Evolutionary conservation across 2,797 vertebrate species (phyloP), one percentile per base, ranked within the genome.

Genomic region (Acanthurus leucopareius): DNA sequence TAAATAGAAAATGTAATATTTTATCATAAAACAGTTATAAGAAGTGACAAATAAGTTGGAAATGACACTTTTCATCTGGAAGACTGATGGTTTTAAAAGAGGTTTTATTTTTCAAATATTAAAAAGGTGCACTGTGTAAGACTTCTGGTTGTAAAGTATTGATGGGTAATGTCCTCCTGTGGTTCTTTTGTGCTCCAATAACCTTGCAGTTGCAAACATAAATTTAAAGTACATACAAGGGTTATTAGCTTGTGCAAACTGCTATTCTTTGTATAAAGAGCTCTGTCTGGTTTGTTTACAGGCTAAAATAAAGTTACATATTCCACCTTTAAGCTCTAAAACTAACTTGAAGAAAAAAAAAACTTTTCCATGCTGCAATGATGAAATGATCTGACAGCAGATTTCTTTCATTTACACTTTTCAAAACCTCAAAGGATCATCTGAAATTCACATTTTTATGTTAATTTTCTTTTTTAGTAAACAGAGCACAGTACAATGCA

Each of bases 401-500:
- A 58, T 78, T 42, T 49, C 7, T 65, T 71, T 52, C 3, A 65
- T 51, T 32, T 40, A 10, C 32, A 20, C 56, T 58, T 75, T 52
- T 22, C 25, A 35, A 8, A 53, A 68, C 47, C 13, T 73, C n/a
- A 19, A 7, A 54, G 19, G 49, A 70, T 78, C 4, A 40, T 25
- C 59, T 67, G 32, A 67, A 48, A 77, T 32, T 32, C 28, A 32
- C 28, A 32, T 32, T 32, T 32, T 32, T 32, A 32, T 32, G 28
- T 32, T 32, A 61, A 62, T 73, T 10, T n/a, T 3, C 44, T 49
- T 59, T 67, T 78, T 22, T 44, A 57, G 44, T 52, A 28, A 52
- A 28, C 47, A 42, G n/a, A 62, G 53, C 19, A 6, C 45, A 19
- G 49, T n/a, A 56, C 53, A 73, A 19, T 51, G 5, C 35, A 64